Base-by-base conservation (phyloP, 1,140 invertebrate species). In the Lordiphosa mommai region DNA sequence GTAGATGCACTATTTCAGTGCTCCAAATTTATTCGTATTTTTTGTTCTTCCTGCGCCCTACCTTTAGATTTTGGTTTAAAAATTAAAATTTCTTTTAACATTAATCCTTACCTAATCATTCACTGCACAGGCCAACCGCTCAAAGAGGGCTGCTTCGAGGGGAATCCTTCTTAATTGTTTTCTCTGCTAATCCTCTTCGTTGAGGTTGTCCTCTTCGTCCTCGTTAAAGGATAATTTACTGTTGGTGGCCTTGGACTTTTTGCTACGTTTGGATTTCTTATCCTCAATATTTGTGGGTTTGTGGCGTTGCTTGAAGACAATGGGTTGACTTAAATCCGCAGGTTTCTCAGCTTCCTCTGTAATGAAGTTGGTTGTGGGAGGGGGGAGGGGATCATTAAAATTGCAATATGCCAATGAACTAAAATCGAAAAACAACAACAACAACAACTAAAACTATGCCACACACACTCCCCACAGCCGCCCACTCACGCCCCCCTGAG, bases 141-240 rank as follows among this genome's bases (percentile, higher is more conserved):
- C 36, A 41, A 41, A 41, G 32, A 29, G 44, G 32, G 43, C 30
- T 43, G 13, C 23, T 17, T 48, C n/a, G n/a, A 38, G 32, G 2
- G 10, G 16, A 32, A 37, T 27, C 27, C 40, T 43, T 43, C 12
- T 23, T 20, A 10, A 5, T 12, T 12, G 8, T 43, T 23, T 3
- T 23, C 13, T 27, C 10, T 27, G 20, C 33, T 37, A 82, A 64
- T 84, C 61, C 60, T 65, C 50, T 48, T 17, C 61, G 40, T 59
- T 59, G 36, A 70, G 74, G 38, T 56, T 61, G 34, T 88, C 85
- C 37, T 88, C 86, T 30, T 88, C 86, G 72, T 88, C 86, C 32
- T 79, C 60, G 86, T 88, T 82, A 43, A 87, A 87, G 33, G 86
- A 87, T 33, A 87, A 59, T 49, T 86, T 84, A 43, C 60, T 84